Base-by-base conservation (phyloP, 1,140 invertebrate genomes). In the Listronotus bonariensis region DNA sequence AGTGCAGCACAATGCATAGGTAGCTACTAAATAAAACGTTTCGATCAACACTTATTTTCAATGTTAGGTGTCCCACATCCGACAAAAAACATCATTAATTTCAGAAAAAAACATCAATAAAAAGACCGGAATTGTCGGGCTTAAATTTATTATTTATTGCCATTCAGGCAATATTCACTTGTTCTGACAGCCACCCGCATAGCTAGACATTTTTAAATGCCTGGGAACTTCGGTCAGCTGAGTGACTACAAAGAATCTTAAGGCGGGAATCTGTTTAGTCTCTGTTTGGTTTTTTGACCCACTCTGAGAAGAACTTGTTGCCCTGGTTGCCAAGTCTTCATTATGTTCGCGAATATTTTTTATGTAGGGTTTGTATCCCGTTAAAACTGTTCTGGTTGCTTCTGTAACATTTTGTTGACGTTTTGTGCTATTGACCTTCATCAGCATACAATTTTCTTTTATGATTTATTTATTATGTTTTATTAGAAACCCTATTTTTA, bases 241-340 rank as follows among this genome's bases (percentile, higher is more conserved):
- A 62, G 48, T 54, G 60, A 34, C 52, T 49, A 63, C 60, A 63
- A 63, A 63, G 53, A 55, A 63, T 40, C 60, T 15, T 40, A 45
- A 63, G 60, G 60, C 60, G 60, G 60, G 60, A 63, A 63, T 63
- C 60, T 63, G 60, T 63, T 63, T 63, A 55, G 60, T 54, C 49
- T 46, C 43, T 48, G 54, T 49, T 59, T 59, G 56, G 42, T 59
- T 60, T 60, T 60, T 60, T 60, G 58, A 60, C 58, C 58, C 58
- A 60, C 48, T 52, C 48, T 60, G 58, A 20, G 42, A 46, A 17
- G 26, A 36, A 59, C 56, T 59, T 48, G 56, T 56, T 26, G 15
- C 14, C 58, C 15, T 14, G 6, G 58, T 60, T 60, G 58, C 58
- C 58, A 60, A 40, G 20, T 32, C n/a, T 18, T 26, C 17, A 26